These are phyloP conservation scores for Morbakka virulenta DNA, from an alignment of 30 jellyfish, hydroid and myxozoan genomes.

Conservation along the genomic window DNA sequence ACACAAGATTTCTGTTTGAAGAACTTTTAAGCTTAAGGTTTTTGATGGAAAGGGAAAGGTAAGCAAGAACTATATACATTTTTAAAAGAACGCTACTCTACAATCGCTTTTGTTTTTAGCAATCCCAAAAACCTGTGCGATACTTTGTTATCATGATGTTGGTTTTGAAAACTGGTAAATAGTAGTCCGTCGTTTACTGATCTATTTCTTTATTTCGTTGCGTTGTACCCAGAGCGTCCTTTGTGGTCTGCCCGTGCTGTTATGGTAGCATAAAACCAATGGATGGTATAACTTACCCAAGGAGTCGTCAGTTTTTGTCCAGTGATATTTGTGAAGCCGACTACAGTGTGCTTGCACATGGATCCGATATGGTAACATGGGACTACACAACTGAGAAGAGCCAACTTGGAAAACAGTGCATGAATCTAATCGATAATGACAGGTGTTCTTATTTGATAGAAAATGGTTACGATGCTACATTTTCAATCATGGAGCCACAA, in stretches of 20 bases:
- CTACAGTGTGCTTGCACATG: constrained; percentile 57
- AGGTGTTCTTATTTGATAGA: constrained; percentile 37
- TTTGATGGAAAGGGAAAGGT: too few relatives aligned
- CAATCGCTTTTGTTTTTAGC: too few relatives aligned
- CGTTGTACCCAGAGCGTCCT: constrained; percentile 89
- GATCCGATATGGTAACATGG: constrained; percentile 87
- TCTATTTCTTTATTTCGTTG: not conserved
- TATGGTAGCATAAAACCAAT: constrained; percentile 73
- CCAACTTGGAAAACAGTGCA: constrained; percentile 53
- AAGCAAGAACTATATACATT: too few relatives aligned
- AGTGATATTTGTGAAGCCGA: constrained; percentile 4
- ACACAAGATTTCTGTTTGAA: too few relatives aligned
- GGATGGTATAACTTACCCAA: constrained; percentile 67
- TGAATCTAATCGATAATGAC: constrained; percentile 70
- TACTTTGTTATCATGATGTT: too few relatives aligned
- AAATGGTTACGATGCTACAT: constrained; percentile 34
- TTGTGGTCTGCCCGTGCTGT: constrained; percentile 91
- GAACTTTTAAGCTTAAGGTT: too few relatives aligned
- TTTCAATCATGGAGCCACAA: constrained; percentile 59
- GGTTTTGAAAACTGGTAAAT: too few relatives aligned
- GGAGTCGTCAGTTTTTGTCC: constrained; percentile 44
- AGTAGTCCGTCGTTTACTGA: too few relatives aligned
- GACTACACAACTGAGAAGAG: constrained; percentile 44
- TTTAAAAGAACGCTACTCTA: too few relatives aligned
- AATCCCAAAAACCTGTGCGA: too few relatives aligned